phyloP scores from a whole-genome alignment of 2,888 invertebrate species.

The Yponomeuta malinellus region DNA sequence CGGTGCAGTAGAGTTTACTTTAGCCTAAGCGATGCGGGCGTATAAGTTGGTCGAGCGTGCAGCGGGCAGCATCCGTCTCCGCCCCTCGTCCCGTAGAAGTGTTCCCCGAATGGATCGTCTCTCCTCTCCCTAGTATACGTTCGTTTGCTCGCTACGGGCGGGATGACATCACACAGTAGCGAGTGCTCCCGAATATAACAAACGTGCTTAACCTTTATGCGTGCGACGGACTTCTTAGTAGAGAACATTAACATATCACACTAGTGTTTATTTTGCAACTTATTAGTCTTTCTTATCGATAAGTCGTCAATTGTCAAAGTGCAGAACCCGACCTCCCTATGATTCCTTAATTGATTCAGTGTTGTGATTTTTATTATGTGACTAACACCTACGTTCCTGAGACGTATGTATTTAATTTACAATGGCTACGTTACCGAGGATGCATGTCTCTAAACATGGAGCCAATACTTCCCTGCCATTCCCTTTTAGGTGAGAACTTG shows the following conservation, averaged over 20 bases:
- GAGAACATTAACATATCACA: background rate
- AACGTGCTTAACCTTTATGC: background rate
- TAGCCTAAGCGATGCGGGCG: background rate
- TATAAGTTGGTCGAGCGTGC: slow-evolving; percentile 11
- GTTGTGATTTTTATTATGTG: slow-evolving; percentile 9
- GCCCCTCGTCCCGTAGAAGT: slow-evolving; percentile 28
- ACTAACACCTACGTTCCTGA: background rate
- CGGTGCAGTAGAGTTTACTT: background rate
- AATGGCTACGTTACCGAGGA: slow-evolving; percentile 69
- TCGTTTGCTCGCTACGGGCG: slow-evolving; percentile 23
- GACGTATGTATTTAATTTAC: slow-evolving; percentile 18
- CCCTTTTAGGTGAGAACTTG: slow-evolving; percentile 54
- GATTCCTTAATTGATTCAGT: slow-evolving; percentile 2
- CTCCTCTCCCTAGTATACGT: slow-evolving; percentile 26
- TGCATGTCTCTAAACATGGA: slow-evolving; percentile 57
- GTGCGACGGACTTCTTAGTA: background rate
- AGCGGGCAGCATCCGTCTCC: slow-evolving; percentile 51
- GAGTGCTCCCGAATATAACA: slow-evolving; percentile 4
- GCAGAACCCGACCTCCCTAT: background rate
- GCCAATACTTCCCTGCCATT: slow-evolving; percentile 51
- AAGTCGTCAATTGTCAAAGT: slow-evolving; percentile 1
- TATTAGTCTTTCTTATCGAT: background rate
- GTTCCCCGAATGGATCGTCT: slow-evolving; percentile 22
- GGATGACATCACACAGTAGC: slow-evolving; percentile 1
- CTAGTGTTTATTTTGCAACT: background rate